Percentiles rank a stretch among this genome's conserved stretches.
These are phyloP conservation scores for Pterocles burchelli DNA, from an alignment of 2,113 vertebrate species.

Conservation along the genomic window DNA sequence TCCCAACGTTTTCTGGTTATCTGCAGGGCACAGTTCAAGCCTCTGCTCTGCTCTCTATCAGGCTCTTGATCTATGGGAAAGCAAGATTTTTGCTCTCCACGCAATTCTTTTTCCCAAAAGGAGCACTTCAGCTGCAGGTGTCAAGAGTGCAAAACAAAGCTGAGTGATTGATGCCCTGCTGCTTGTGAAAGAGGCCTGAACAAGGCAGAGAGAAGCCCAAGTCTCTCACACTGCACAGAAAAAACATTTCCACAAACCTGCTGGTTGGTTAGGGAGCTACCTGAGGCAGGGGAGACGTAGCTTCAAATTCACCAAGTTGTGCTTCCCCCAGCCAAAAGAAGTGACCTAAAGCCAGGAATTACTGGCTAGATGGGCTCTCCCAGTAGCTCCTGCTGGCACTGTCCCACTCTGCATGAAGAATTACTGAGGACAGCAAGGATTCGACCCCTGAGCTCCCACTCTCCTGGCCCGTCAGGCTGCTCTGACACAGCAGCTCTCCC, in stretches of 20 bases:
- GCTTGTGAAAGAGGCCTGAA: background rate
- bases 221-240: background rate
- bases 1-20: background rate
- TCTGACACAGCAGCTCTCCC: background rate
- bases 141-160: conserved; percentile 37
- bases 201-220: background rate
- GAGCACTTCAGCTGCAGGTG: conserved; percentile 1
- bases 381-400: background rate
- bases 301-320: background rate
- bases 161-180: background rate
- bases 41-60: conserved; percentile 5
- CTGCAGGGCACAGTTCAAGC: conserved; percentile 24
- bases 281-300: background rate
- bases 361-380: background rate
- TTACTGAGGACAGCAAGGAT: background rate
- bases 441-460: background rate
- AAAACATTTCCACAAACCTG: background rate
- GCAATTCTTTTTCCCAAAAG: background rate
- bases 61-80: background rate
- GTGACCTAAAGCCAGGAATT: background rate
- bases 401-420: background rate
- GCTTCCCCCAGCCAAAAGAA: background rate
- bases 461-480: background rate
- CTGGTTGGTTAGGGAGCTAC: background rate
- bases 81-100: background rate